phyloP scores from a whole-genome alignment of 2,113 vertebrate genomes.

The Nyctibius bracteatus region DNA sequence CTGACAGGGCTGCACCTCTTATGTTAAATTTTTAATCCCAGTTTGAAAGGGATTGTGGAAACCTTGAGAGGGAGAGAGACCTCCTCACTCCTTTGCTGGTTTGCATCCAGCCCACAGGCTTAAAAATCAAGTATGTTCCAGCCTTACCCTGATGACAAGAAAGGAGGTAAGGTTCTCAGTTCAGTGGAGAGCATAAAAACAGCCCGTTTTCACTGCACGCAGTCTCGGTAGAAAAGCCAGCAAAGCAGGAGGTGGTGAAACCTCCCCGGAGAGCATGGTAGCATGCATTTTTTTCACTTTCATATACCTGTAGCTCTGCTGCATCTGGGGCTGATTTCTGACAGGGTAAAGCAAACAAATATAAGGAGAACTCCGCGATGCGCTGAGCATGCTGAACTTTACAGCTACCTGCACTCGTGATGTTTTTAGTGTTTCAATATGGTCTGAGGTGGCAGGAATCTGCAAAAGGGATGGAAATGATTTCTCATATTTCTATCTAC shows the following conservation, averaged over 20 bases:
- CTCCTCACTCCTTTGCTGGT: neutral
- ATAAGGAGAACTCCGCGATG: neutral
- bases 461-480: neutral
- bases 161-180: neutral
- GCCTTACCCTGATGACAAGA: neutral
- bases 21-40: neutral
- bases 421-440: neutral
- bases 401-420: neutral
- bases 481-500: neutral
- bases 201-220: neutral
- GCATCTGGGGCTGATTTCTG: neutral
- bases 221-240: neutral
- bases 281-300: neutral
- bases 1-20: neutral
- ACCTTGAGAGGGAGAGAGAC: neutral
- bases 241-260: neutral
- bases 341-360: neutral
- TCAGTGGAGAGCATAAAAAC: neutral
- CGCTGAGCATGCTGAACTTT: neutral
- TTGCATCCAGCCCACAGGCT: neutral
- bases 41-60: neutral
- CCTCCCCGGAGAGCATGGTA: neutral
- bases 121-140: neutral
- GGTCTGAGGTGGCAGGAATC: neutral
- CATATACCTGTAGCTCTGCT: neutral